Base-by-base conservation (phyloP, 2,797 vertebrate species). In the Onychomys leucogaster region DNA sequence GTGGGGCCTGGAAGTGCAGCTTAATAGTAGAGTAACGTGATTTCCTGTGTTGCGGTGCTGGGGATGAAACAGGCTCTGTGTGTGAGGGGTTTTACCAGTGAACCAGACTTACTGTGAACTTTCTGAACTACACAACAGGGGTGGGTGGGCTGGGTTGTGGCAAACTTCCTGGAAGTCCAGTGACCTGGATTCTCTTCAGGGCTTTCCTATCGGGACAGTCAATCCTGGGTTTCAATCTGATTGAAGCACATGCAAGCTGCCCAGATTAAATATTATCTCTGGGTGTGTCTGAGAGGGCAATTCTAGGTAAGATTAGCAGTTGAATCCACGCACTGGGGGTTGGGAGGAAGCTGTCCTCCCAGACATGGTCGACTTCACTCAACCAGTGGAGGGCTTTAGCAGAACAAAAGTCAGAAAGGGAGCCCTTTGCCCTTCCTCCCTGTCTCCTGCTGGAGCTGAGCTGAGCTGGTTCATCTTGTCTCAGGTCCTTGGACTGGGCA, bases 291-390 rank as follows among this genome's bases (percentile, higher is more conserved):
- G 46, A 12, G 37, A 34, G 61, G 29, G 21, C 61, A 41, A 55
- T 78, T 78, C 82, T 69, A 63, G 41, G 32, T 86, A 94, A 91
- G 89, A 86, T 73, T 71, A 95, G 82, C 63, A 49, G 23, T 46
- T 59, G 52, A 91, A 49, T 71, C 57, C 14, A n/a, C 8, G 25
- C 71, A 67, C 49, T 59, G 16, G 21, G 25, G 16, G 4, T 55
- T 55, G 55, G 55, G 55, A 17, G 55, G 55, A 7, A 14, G 41
- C 41, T 61, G 34, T 19, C 69, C 23, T 85, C 61, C 49, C 41
- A 63, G 25, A 5, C 0, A 1, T 34, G 27, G 27, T 67, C 17
- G 63, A 73, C 73, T 65, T 80, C 63, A 61, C 46, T 55, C 73
- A 52, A 34, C n/a, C 43, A 0, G 9, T 13, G 5, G 52, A 71